These are phyloP conservation scores for Azemiops feae DNA, from an alignment of 2,113 vertebrate genomes.

Conservation along the genomic window DNA sequence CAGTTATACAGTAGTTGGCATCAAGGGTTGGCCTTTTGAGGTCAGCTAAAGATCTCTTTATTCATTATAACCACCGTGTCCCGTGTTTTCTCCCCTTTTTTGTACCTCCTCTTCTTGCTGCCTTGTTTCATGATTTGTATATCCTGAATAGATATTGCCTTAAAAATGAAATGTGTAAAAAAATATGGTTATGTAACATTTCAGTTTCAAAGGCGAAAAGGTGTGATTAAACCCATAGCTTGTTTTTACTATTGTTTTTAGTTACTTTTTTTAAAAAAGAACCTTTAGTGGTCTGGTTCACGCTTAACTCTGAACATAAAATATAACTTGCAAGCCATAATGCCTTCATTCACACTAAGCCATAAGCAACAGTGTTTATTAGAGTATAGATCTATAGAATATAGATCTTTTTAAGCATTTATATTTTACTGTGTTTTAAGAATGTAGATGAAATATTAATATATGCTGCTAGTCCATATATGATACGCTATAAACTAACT, in stretches of 20 bases:
- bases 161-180: not conserved
- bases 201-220: not conserved
- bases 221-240: not conserved
- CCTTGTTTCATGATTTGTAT: not conserved
- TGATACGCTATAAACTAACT: not conserved
- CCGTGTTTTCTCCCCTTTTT: not conserved
- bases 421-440: not conserved
- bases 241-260: not conserved
- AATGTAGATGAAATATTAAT: not conserved
- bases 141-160: not conserved
- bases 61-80: not conserved
- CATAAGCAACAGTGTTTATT: not conserved
- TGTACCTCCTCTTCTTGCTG: not conserved
- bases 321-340: not conserved
- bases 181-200: not conserved
- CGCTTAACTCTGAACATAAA: not conserved
- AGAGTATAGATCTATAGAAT: not conserved
- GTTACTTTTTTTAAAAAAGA: too few relatives aligned
- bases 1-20: not conserved
- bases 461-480: not conserved
- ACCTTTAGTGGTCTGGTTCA: not conserved
- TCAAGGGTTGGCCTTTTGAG: not conserved
- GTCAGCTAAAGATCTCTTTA: not conserved
- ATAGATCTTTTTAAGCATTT: not conserved
- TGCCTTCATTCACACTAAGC: not conserved